phyloP scores from a whole-genome alignment of 1,140 invertebrate genomes.

The Zelostemma sp. region DNA sequence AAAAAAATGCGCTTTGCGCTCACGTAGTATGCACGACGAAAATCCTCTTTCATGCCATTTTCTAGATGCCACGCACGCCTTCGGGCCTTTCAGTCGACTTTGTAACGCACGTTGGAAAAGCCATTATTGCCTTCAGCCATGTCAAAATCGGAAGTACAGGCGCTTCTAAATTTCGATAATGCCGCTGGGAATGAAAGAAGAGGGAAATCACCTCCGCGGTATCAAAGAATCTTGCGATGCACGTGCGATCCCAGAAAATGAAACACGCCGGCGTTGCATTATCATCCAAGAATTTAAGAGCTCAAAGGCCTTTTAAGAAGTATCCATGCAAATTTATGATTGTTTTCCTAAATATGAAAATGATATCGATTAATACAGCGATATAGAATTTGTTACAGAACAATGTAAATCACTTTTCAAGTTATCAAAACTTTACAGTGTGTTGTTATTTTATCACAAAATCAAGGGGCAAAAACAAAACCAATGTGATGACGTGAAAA shows the following conservation, averaged over 20 bases:
- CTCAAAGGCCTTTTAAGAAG: too few relatives aligned
- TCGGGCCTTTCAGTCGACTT: conserved; percentile 26
- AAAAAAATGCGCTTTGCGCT: neutral
- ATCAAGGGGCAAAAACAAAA: too few relatives aligned
- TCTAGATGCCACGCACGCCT: conserved; percentile 27
- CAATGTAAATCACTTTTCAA: too few relatives aligned
- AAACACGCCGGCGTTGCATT: conserved; percentile 7
- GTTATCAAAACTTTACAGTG: too few relatives aligned
- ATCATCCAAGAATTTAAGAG: neutral
- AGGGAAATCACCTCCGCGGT: neutral
- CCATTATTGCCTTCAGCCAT: conserved; percentile 33
- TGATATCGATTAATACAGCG: too few relatives aligned
- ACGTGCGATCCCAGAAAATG: neutral
- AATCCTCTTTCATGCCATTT: conserved; percentile 23
- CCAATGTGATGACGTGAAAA: too few relatives aligned
- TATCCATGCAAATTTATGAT: too few relatives aligned
- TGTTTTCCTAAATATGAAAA: too few relatives aligned
- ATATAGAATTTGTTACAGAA: too few relatives aligned
- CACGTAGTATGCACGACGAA: neutral
- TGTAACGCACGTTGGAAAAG: conserved; percentile 26
- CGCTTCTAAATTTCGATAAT: conserved; percentile 33
- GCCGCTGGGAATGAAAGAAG: conserved; percentile 18
- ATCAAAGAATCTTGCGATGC: conserved; percentile 18
- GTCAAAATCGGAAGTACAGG: conserved; percentile 28
- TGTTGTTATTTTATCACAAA: too few relatives aligned